These are phyloP conservation scores for Philaenus spumarius DNA, from an alignment of 1,140 invertebrate species.

Conservation along the genomic window DNA sequence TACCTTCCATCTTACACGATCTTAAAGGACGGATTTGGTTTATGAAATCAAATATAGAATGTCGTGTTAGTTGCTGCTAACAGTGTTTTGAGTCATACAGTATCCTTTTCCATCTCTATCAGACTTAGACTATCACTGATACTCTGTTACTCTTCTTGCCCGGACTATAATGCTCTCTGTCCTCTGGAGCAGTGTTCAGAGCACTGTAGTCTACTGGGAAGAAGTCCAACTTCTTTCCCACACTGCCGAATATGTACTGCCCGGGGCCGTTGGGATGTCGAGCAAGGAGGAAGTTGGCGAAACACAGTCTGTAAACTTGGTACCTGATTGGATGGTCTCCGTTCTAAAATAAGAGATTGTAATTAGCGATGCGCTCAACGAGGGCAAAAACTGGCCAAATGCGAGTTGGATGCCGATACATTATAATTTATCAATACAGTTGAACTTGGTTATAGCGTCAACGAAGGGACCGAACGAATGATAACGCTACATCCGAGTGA, in stretches of 20 bases:
- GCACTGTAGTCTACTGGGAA: conserved; percentile 69
- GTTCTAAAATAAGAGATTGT: conserved; percentile 46
- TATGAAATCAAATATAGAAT: too few species aligned
- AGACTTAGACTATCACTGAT: conserved; percentile 57
- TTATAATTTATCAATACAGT: too few species aligned
- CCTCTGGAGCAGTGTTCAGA: conserved; percentile 57
- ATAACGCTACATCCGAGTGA: too few species aligned
- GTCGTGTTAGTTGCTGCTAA: too few species aligned
- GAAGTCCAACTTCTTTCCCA: conserved; percentile 46
- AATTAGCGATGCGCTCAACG: conserved; percentile 15
- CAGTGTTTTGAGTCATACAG: too few species aligned
- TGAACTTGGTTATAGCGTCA: too few species aligned
- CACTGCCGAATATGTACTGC: conserved; percentile 58
- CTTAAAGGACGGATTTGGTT: too few species aligned
- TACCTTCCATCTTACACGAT: too few species aligned
- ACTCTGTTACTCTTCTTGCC: conserved; percentile 58
- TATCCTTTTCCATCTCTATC: too few species aligned
- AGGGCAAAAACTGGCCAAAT: too few species aligned
- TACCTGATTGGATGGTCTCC: conserved; percentile 55
- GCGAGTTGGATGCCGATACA: too few species aligned
- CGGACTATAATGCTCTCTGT: conserved; percentile 59
- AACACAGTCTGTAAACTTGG: conserved; percentile 56
- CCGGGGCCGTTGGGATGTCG: conserved; percentile 64
- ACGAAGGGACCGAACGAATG: too few species aligned
- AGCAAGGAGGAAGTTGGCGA: conserved; percentile 62